Evolutionary conservation across 2,113 vertebrate genomes (phyloP).

Genomic region (Malurus alboscapulatus): DNA sequence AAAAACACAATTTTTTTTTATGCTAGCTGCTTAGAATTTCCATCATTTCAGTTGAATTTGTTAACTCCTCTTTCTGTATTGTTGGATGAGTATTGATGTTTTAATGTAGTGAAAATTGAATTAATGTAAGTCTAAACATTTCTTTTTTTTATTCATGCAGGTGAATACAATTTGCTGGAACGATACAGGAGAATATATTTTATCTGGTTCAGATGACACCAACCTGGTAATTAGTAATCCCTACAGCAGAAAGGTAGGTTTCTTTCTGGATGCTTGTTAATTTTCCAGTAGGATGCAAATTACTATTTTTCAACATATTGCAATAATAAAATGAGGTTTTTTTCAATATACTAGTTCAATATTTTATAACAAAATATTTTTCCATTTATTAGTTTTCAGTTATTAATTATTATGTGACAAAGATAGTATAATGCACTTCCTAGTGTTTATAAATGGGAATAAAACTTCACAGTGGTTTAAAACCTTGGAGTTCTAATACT

Average conservation of each 20-base stretch:
- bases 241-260: constrained; percentile 93
- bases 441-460: not conserved
- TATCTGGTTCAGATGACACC: constrained; percentile 97
- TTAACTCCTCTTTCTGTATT: not conserved
- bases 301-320: not conserved
- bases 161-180: constrained; percentile 99
- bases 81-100: not conserved
- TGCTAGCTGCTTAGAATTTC: not conserved
- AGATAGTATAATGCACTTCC: not conserved
- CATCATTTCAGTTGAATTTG: not conserved
- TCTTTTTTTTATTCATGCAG: constrained; percentile 70
- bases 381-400: not conserved
- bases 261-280: not conserved
- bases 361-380: not conserved
- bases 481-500: not conserved
- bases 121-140: not conserved
- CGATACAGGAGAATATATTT: constrained; percentile 95
- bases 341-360: no score
- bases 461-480: not conserved
- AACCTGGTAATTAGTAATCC: constrained; percentile 95
- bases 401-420: not conserved
- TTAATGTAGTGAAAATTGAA: not conserved
- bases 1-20: not conserved
- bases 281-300: not conserved
- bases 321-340: no score